Evolutionary conservation across 2,113 vertebrate species (phyloP).

Genomic region (Cepphus grylle): DNA sequence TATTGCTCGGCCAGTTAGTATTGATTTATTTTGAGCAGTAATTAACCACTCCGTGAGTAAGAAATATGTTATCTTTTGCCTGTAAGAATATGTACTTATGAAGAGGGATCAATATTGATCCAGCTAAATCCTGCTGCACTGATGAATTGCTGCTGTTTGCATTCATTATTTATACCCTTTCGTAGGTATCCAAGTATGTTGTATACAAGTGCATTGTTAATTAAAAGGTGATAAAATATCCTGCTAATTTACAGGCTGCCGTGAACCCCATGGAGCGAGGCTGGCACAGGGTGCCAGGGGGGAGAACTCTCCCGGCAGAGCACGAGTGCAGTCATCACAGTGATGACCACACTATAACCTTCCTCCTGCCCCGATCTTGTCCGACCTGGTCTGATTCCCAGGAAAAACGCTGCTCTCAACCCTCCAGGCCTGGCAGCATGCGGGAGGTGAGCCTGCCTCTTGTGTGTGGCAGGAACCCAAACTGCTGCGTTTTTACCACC

Average conservation of each 20-base stretch:
- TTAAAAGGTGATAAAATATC: constrained; percentile 24
- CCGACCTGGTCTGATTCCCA: neutral
- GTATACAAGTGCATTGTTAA: neutral
- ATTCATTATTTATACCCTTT: constrained; percentile 35
- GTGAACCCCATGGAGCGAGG: neutral
- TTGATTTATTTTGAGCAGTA: constrained; percentile 29
- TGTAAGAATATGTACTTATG: neutral
- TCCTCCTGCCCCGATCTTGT: neutral
- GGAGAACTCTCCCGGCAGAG: neutral
- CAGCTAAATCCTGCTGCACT: neutral
- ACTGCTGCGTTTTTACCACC: accelerated
- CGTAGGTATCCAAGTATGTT: neutral
- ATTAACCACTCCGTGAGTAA: constrained; percentile 7
- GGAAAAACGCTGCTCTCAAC: neutral
- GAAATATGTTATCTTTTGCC: neutral
- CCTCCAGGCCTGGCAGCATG: accelerated
- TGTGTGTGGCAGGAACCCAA: neutral
- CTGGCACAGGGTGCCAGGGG: neutral
- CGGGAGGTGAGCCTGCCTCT: accelerated
- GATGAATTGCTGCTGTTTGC: constrained; percentile 3
- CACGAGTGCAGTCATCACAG: accelerated
- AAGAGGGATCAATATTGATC: constrained; percentile 14
- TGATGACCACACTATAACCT: neutral
- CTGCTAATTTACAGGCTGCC: neutral
- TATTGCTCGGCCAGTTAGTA: neutral